Evolutionary conservation across 2,113 vertebrate genomes (phyloP).

Genomic region (Poeciliopsis turrubarensis): DNA sequence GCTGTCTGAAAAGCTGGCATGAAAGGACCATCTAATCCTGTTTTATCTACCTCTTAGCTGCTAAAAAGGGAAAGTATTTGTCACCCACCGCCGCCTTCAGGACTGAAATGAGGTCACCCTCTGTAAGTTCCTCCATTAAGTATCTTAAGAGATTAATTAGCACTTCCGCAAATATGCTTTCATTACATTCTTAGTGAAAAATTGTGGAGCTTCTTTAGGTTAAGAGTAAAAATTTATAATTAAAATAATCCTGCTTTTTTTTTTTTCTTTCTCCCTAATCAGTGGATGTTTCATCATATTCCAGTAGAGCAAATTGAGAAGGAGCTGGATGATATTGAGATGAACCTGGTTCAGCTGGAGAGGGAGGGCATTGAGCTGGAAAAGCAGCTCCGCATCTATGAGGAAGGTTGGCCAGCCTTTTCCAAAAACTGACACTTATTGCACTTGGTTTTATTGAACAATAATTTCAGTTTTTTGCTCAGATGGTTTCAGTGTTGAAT

Average conservation of each 20-base stretch:
- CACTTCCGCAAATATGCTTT: conserved; percentile 69
- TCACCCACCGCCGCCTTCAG: conserved; percentile 69
- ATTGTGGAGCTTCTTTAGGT: conserved; percentile 55
- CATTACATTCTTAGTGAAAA: conserved; percentile 54
- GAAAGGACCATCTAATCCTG: conserved; percentile 72
- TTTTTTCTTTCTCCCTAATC: conserved; percentile 23
- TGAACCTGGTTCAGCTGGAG: conserved; percentile 86
- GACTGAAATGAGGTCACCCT: conserved; percentile 73
- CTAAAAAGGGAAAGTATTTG: conserved; percentile 75
- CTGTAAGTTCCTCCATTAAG: conserved; percentile 78
- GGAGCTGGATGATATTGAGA: conserved; percentile 85
- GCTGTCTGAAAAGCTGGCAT: conserved; percentile 57
- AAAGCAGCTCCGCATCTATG: conserved; percentile 84
- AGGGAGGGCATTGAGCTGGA: conserved; percentile 89
- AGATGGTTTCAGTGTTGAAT: background rate
- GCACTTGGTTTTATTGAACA: background rate
- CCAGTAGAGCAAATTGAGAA: conserved; percentile 84
- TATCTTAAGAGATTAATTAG: conserved; percentile 80
- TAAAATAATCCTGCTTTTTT: conserved; percentile 15
- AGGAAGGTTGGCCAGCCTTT: conserved; percentile 82
- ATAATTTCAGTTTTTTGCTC: background rate
- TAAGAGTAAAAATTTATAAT: conserved; percentile 46
- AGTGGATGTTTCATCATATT: conserved; percentile 80
- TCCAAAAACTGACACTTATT: background rate
- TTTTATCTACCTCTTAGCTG: conserved; percentile 76